Evolutionary conservation across 2,797 vertebrate species (phyloP), one percentile per base, ranked within the genome.

Genomic region (Vespertilio murinus): DNA sequence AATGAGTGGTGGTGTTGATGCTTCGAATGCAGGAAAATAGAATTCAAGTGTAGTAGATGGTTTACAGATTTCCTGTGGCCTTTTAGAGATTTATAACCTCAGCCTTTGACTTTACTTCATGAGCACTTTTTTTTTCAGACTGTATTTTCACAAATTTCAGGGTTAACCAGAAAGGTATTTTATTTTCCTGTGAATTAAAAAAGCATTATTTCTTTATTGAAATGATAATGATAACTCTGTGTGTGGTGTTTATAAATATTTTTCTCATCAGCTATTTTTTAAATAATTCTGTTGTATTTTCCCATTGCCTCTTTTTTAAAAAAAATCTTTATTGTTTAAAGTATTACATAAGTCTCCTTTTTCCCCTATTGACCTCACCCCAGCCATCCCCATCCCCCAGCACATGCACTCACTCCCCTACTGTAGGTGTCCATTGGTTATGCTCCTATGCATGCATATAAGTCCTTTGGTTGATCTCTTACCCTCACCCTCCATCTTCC

Each of bases 111-210:
- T 96, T 90, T 90, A 75, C 71, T 94, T 92, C 30, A 90, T 67
- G 40, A 94, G 61, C 4, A 64, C 0, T 25, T 56, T 8, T n/a
- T 49, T 93, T 77, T 80, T 64, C 33, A 89, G 59, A 16, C 88
- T 84, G 25, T 73, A 49, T 79, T 91, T 89, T 95, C 54, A 92
- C 69, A 95, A 20, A 92, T 73, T 88, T 94, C 38, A 94, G 52
- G 67, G 14, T 75, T 83, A 92, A 86, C 56, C 14, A 47, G 77
- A 85, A 71, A 88, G 42, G 2, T 73, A 38, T 74, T 94, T 91
- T 93, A 64, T 59, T 94, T 97, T 95, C 75, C 84, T 65, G 75
- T 35, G 23, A 83, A 69, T 70, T 70, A 93, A 78, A 40, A 84
- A 61, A 91, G 17, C 7, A 70, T 89, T 77, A 42, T 83, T 82